Evolutionary conservation across 1,140 invertebrate species (phyloP).

Genomic region (Aphaenogaster rudis): DNA sequence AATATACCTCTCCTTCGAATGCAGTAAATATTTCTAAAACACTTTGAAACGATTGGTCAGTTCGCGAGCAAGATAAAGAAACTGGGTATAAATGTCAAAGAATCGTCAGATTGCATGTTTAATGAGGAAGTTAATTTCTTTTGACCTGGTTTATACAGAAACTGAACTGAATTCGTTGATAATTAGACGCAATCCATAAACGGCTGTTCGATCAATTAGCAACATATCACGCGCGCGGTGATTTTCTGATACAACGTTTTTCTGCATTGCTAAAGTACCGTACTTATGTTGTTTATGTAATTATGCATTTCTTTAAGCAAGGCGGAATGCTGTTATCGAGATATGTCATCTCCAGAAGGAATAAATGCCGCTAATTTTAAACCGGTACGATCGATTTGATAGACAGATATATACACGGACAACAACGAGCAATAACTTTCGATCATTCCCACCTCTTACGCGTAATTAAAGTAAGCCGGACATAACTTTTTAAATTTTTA

Average conservation of each 20-base stretch:
- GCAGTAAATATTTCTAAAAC: conserved; percentile 9
- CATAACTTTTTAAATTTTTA: not conserved
- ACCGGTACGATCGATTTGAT: not conserved
- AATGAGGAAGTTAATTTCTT: not conserved
- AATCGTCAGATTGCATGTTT: not conserved
- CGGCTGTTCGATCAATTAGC: not conserved
- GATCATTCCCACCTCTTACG: not conserved
- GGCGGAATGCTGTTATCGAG: not conserved
- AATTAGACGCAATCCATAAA: not conserved
- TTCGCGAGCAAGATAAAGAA: not conserved
- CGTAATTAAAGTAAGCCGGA: not conserved
- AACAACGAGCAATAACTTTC: not conserved
- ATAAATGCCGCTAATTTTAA: conserved; percentile 24
- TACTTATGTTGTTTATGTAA: conserved; percentile 10
- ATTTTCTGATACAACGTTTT: not conserved
- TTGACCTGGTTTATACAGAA: not conserved
- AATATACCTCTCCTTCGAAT: not conserved
- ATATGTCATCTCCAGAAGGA: not conserved
- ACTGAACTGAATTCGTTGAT: not conserved
- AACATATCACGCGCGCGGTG: not conserved
- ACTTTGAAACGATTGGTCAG: not conserved
- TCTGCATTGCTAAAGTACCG: conserved; percentile 10
- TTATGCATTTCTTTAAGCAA: conserved; percentile 12
- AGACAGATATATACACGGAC: not conserved
- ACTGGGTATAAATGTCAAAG: not conserved